Base-by-base conservation (phyloP, 2,797 vertebrate species). In the Platalea minor region DNA sequence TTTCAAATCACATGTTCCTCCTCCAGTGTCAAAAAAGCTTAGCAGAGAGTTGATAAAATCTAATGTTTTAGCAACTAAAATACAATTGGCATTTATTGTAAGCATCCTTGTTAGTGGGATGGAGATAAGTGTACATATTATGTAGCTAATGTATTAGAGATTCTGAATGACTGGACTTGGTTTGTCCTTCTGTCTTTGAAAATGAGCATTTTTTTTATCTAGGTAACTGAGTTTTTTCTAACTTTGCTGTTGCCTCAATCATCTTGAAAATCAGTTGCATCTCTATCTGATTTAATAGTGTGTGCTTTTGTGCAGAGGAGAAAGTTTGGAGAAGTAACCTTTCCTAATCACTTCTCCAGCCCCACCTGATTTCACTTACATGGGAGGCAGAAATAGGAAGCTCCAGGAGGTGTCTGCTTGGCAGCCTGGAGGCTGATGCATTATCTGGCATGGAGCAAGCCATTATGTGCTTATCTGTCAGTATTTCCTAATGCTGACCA, bases 321-420 rank as follows among this genome's bases (percentile, higher is more conserved):
- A 23, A 75, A 33, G 33, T 65, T 91, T 67, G 65, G 53, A 81
- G 53, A 25, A 56, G 20, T 6, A 67, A 68, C 43, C 5, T 72
- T 72, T 65, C 43, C 53, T 70, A 59, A 84, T 39, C 8, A 4
- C 26, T 82, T 76, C 51, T 88, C n/a, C 69, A 84, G 79, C 69
- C 74, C 37, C 63, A 65, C 89, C 56, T 89, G 75, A 67, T 57
- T 48, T 84, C 2, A 3, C 46, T 70, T 41, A 5, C 28, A 69
- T 10, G 70, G 69, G 82, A 89, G 37, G 80, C 91, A 88, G 82
- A 43, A 96, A 2, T 63, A n/a, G 88, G 93, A 86, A 93, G 73
- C 91, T 96, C 77, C 83, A 89, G 89, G 90, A 94, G 88, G 84
- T 91, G 91, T 79, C 51, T 91, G 17, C 51, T 88, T 93, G 92